phyloP scores from a whole-genome alignment of 2,888 invertebrate genomes.

The Venusia cambrica region DNA sequence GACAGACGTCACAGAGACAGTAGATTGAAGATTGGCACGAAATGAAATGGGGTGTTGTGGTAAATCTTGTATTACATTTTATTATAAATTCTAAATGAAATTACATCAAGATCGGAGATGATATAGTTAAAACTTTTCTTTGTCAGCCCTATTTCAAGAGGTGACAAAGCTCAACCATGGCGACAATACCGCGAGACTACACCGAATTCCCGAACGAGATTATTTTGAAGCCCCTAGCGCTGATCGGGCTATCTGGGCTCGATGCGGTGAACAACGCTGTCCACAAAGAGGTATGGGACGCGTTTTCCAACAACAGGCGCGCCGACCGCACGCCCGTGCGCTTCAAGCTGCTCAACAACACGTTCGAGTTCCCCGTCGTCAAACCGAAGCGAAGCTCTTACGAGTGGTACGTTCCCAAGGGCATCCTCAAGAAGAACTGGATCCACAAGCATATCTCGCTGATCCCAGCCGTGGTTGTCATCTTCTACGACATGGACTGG shows the following conservation, averaged over 20 bases:
- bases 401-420: conserved; percentile 97
- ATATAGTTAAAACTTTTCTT: conserved; percentile 23
- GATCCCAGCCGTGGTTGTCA: conserved; percentile 95
- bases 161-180: conserved; percentile 54
- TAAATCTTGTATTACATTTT: conserved; percentile 8
- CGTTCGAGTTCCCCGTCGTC: conserved; percentile 92
- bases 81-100: conserved; percentile 7
- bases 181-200: conserved; percentile 78
- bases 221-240: conserved; percentile 89
- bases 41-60: conserved; percentile 54
- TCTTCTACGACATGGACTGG: conserved; percentile 99
- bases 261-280: conserved; percentile 91
- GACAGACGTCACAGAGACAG: too few species aligned
- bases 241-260: conserved; percentile 93
- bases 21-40: conserved; percentile 36
- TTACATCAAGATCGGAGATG: conserved; percentile 37
- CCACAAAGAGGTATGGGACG: conserved; percentile 96
- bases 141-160: conserved; percentile 1
- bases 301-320: conserved; percentile 91
- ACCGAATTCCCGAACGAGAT: conserved; percentile 92
- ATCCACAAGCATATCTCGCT: conserved; percentile 94
- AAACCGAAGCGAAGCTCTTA: conserved; percentile 94
- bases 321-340: conserved; percentile 91
- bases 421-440: conserved; percentile 97
- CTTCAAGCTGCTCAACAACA: conserved; percentile 90